A percentile compares a stretch with the other conserved stretches of the same genome.
Evolutionary conservation across 2,113 vertebrate species (phyloP).

Genomic region (Blennius ocellaris): DNA sequence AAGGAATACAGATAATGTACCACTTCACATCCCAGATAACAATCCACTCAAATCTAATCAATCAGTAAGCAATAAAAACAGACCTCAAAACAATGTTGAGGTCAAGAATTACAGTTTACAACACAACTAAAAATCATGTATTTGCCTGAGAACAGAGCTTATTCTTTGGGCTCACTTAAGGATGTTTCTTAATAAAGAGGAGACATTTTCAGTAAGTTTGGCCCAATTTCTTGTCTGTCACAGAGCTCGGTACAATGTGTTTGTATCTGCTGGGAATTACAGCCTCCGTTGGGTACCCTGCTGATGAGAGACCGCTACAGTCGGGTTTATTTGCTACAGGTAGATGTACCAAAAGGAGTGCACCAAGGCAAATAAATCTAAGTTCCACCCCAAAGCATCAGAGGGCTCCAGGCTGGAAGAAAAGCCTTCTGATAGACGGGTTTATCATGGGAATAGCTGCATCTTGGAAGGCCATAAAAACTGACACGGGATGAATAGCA

Average conservation of each 20-base stretch:
- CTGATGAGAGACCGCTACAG: constrained; percentile 52
- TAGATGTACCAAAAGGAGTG: constrained; percentile 53
- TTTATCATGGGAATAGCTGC: constrained; percentile 70
- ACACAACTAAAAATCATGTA: constrained; percentile 18
- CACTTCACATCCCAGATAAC: constrained; percentile 5
- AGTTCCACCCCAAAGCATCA: constrained; percentile 50
- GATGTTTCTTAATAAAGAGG: constrained; percentile 26
- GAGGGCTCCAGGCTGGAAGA: constrained; percentile 49
- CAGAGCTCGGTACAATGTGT: constrained; percentile 48
- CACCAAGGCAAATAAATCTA: constrained; percentile 67
- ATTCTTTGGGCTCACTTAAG: constrained; percentile 33
- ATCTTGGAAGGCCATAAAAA: constrained; percentile 69
- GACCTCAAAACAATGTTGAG: constrained; percentile 6
- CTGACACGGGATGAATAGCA: constrained; percentile 65
- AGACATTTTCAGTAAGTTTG: constrained; percentile 46
- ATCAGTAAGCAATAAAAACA: constrained; percentile 12
- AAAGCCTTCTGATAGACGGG: constrained; percentile 60
- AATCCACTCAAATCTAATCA: constrained; percentile 18
- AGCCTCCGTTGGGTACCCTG: constrained; percentile 46
- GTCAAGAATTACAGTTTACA: constrained; percentile 19
- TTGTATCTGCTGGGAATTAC: constrained; percentile 54
- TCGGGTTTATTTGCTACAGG: constrained; percentile 55
- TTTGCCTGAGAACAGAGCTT: constrained; percentile 24
- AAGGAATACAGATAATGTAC: constrained; percentile 23
- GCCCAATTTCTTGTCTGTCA: constrained; percentile 62